phyloP scores from a whole-genome alignment of 2,888 invertebrate species.

The Agonum fuliginosum region DNA sequence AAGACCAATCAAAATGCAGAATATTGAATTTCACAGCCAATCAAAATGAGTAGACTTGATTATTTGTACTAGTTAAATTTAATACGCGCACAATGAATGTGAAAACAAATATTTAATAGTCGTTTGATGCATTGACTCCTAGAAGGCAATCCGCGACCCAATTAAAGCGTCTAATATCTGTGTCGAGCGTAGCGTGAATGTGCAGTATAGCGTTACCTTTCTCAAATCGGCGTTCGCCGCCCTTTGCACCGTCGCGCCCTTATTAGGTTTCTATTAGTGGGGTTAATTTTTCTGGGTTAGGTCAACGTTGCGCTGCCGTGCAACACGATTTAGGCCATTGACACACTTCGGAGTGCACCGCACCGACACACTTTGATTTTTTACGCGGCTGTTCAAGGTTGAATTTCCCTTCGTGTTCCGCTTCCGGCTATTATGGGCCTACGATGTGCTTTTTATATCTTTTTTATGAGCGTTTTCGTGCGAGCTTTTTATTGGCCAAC shows the following conservation, averaged over 20 bases:
- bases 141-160: slow-evolving; percentile 38
- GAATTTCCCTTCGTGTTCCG: slow-evolving; percentile 41
- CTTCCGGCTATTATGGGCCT: slow-evolving; percentile 39
- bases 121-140: slow-evolving; percentile 38
- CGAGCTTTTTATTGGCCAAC: slow-evolving; percentile 47
- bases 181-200: neutral
- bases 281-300: slow-evolving; percentile 54
- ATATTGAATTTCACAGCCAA: too few relatives aligned
- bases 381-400: slow-evolving; percentile 38
- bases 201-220: slow-evolving; percentile 24
- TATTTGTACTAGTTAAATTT: too few relatives aligned
- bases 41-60: too few relatives aligned
- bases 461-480: slow-evolving; percentile 53
- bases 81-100: slow-evolving; percentile 42
- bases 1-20: too few relatives aligned
- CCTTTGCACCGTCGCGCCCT: slow-evolving; percentile 49
- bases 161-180: slow-evolving; percentile 22
- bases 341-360: slow-evolving; percentile 37
- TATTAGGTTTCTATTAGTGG: slow-evolving; percentile 54
- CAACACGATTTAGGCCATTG: slow-evolving; percentile 47
- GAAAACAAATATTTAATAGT: slow-evolving; percentile 37
- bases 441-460: slow-evolving; percentile 53
- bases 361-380: slow-evolving; percentile 39
- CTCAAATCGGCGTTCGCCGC: slow-evolving; percentile 31
- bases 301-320: slow-evolving; percentile 15